phyloP scores from a whole-genome alignment of 2,113 vertebrate genomes.

The Azemiops feae region DNA sequence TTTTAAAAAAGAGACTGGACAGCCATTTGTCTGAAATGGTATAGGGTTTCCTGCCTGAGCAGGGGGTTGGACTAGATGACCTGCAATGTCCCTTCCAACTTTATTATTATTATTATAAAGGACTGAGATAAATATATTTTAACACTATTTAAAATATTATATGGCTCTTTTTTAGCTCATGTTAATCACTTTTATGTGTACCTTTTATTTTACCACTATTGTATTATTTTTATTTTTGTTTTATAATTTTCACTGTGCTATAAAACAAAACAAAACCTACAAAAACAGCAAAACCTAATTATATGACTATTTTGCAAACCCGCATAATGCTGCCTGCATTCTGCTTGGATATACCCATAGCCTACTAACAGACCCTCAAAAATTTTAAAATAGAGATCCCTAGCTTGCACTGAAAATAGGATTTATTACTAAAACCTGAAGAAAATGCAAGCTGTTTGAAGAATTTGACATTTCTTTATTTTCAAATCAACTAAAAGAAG shows the following conservation, averaged over 20 bases:
- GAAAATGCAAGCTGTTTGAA: not conserved
- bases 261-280: not conserved
- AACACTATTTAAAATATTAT: not conserved
- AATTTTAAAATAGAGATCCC: not conserved
- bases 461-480: not conserved
- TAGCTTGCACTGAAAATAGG: not conserved
- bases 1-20: too few relatives aligned
- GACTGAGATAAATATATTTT: not conserved
- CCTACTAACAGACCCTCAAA: not conserved
- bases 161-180: not conserved
- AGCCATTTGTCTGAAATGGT: too few relatives aligned
- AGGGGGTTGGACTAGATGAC: too few relatives aligned
- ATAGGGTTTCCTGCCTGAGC: too few relatives aligned
- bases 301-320: not conserved
- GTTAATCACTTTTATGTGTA: not conserved
- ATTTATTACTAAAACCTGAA: not conserved
- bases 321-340: not conserved
- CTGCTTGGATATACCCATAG: not conserved
- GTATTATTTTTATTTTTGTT: not conserved
- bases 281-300: not conserved
- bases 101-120: not conserved
- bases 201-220: not conserved
- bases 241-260: not conserved
- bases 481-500: not conserved
- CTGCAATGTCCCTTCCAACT: too few relatives aligned